Evolutionary conservation across 2,797 vertebrate genomes (phyloP).

Genomic region (Rhodeus uyekii): DNA sequence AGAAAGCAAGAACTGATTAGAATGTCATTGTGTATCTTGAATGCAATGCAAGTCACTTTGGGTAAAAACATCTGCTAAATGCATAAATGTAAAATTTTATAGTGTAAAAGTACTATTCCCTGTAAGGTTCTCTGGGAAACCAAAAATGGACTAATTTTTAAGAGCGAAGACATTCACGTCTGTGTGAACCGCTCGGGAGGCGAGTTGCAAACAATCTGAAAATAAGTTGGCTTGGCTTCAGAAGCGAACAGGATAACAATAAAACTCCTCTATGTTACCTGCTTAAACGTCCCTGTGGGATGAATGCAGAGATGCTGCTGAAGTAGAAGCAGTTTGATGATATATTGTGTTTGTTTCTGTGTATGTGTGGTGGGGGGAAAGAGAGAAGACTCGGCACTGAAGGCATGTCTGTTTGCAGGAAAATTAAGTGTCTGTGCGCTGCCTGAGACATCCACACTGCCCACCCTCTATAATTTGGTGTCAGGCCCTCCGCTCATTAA

Average conservation of each 20-base stretch:
- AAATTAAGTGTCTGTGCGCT: conserved; percentile 28
- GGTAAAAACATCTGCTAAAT: too few species aligned
- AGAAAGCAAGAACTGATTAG: too few species aligned
- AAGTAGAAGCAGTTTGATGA: conserved; percentile 15
- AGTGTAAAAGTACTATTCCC: too few species aligned
- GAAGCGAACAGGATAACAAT: conserved; percentile 22
- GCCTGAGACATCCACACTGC: conserved; percentile 20
- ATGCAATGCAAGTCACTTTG: too few species aligned
- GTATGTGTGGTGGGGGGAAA: conserved; percentile 13
- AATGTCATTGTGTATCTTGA: too few species aligned
- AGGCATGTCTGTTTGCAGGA: conserved; percentile 27
- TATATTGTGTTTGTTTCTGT: conserved; percentile 9
- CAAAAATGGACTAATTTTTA: too few species aligned
- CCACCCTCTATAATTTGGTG: conserved; percentile 34
- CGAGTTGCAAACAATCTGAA: background rate
- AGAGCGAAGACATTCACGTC: background rate
- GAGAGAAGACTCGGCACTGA: background rate
- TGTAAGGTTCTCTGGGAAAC: too few species aligned
- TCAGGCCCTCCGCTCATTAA: conserved; percentile 35
- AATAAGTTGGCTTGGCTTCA: background rate
- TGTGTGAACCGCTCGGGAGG: background rate
- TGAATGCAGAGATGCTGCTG: conserved; percentile 1
- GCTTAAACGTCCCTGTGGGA: conserved; percentile 16
- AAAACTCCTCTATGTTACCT: conserved; percentile 1
- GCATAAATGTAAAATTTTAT: too few species aligned